Conservation (phyloP, 2,797 vertebrate genomes). For the Anisognathus igniventris region DNA sequence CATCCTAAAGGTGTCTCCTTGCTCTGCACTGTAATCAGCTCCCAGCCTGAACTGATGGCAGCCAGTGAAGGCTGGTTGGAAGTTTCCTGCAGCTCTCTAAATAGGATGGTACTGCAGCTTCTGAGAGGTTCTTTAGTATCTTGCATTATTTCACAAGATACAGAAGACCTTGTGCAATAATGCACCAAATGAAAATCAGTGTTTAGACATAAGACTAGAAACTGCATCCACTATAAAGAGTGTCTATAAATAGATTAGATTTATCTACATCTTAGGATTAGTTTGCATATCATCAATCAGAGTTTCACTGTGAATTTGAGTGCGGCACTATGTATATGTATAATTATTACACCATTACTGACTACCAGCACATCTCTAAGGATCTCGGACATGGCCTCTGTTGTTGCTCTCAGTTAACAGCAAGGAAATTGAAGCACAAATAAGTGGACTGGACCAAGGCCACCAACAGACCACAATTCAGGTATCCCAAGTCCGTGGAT, state of each 20-base stretch:
- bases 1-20: not conserved
- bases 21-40: not conserved
- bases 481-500: not conserved
- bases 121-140: not conserved
- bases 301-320: not conserved
- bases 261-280: not conserved
- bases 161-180: not conserved
- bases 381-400: not conserved
- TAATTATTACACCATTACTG: not conserved
- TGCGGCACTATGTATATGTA: fast-evolving
- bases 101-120: not conserved
- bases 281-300: not conserved
- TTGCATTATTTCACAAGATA: not conserved
- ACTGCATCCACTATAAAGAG: not conserved
- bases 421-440: not conserved
- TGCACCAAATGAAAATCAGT: not conserved
- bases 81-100: not conserved
- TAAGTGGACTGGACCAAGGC: not conserved
- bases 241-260: not conserved
- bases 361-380: not conserved
- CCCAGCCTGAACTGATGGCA: not conserved
- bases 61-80: fast-evolving
- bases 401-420: not conserved
- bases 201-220: not conserved
- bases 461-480: not conserved